Evolutionary conservation across 2,113 vertebrate species (phyloP), one percentile per base, ranked within the genome.

Genomic region (Turdus rufiventris): DNA sequence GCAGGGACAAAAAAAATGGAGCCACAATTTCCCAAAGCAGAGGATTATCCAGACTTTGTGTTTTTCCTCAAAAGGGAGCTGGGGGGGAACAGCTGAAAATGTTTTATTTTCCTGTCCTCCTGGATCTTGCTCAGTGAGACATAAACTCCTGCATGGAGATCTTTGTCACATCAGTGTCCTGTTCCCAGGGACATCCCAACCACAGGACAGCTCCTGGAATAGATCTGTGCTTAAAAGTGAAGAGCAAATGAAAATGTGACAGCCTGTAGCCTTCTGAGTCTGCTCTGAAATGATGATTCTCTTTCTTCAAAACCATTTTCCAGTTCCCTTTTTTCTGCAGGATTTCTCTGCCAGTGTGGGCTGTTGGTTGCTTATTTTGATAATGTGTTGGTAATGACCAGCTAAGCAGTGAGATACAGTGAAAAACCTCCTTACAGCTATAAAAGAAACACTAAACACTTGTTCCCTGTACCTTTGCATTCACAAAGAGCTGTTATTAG

Each of bases 401-500:
- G 71, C 62, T 62, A 78, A 94, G 87, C 91, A 63, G 70, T 73
- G 74, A 82, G 50, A 43, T 74, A 17, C 10, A 71, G 45, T 57
- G 42, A 50, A 75, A 74, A 78, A 57, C 56, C 89, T 76, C 75
- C 66, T 83, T 72, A 20, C 28, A 80, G 87, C 74, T 78, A 3
- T 19, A 40, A 86, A 84, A 93, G 74, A 85, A 94, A 57, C 33
- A 38, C 65, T n/a, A 4, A 83, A 65, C 84, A 68, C 66, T 65
- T 73, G 85, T 88, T 96, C 68, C 58, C 45, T 91, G 72, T 76
- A 77, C 77, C 90, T 92, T 38, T 66, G 80, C 62, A 8, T 83
- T 75, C 67, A 38, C 33, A 62, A 85, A 86, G 45, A 95, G 84
- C 87, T 88, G 83, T 87, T 93, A 91, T 71, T 93, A 94, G 97